These are phyloP conservation scores for Drosophila tani DNA, from an alignment of 1,140 invertebrate genomes.

Conservation along the genomic window DNA sequence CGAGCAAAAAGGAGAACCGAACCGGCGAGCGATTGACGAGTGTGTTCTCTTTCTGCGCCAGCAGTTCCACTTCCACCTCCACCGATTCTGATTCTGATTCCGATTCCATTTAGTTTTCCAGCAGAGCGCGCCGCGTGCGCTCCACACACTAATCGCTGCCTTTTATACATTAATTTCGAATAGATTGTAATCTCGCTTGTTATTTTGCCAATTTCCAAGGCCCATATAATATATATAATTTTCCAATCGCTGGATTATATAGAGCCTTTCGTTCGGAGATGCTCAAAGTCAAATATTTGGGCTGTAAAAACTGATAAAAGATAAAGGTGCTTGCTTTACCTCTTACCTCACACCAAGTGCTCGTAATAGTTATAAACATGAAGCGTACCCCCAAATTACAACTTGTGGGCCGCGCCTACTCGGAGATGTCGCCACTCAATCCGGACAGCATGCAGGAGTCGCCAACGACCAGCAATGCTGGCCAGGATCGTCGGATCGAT, in stretches of 20 bases:
- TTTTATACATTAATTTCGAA: slow-evolving; percentile 29
- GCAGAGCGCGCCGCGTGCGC: slow-evolving; percentile 66
- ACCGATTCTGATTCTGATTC: slow-evolving; percentile 1
- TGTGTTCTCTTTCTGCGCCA: slow-evolving; percentile 49
- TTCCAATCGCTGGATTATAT: slow-evolving; percentile 4
- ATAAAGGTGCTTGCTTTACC: slow-evolving; percentile 28
- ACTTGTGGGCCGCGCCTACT: slow-evolving; percentile 76
- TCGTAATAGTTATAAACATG: slow-evolving; percentile 45
- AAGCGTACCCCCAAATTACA: slow-evolving; percentile 67
- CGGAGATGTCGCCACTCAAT: slow-evolving; percentile 82
- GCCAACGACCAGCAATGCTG: slow-evolving; percentile 34
- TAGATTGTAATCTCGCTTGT: slow-evolving; percentile 41
- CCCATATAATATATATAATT: slow-evolving; percentile 9
- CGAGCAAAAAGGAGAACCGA: slow-evolving; percentile 24
- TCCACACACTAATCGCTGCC: slow-evolving; percentile 48
- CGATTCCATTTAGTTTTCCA: slow-evolving; percentile 67
- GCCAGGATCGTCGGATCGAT: slow-evolving; percentile 56
- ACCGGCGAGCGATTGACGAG: slow-evolving; percentile 18
- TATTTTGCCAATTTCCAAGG: slow-evolving; percentile 29
- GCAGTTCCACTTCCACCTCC: slow-evolving; percentile 16
- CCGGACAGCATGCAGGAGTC: slow-evolving; percentile 48
- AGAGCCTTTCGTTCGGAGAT: slow-evolving; percentile 1
- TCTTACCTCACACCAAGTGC: not conserved
- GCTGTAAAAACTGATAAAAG: slow-evolving; percentile 41
- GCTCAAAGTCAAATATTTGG: slow-evolving; percentile 39